phyloP scores from a whole-genome alignment of 30 jellyfish, hydroid and myxozoan species.

The Pseudorhiza aurosa region DNA sequence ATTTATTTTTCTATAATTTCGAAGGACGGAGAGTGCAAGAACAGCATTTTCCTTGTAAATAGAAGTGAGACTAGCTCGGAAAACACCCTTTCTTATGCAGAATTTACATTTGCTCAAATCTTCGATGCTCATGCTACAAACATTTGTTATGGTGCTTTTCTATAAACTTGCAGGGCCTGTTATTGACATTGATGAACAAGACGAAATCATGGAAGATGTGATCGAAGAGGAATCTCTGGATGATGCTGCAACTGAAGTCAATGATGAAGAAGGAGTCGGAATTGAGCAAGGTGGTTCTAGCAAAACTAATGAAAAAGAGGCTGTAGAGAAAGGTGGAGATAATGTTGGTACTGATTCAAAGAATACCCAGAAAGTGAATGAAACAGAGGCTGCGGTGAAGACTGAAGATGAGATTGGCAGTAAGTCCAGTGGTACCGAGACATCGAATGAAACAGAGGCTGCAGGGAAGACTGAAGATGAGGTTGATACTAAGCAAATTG shows the following conservation, averaged over 20 bases:
- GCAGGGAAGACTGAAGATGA: background rate
- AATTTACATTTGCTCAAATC: too few relatives aligned
- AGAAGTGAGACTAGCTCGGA: too few relatives aligned
- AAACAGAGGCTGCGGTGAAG: background rate
- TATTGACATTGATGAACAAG: conserved; percentile 79
- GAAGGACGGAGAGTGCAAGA: too few relatives aligned
- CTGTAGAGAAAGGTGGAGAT: background rate
- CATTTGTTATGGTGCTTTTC: too few relatives aligned
- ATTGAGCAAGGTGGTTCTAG: background rate
- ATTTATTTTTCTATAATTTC: too few relatives aligned
- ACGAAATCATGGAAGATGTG: conserved; percentile 29
- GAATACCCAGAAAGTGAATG: background rate
- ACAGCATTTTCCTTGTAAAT: too few relatives aligned
- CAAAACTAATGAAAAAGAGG: background rate
- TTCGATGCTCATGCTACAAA: too few relatives aligned
- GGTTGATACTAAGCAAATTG: background rate
- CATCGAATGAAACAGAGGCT: background rate
- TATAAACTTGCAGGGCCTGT: too few relatives aligned
- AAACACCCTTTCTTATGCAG: too few relatives aligned
- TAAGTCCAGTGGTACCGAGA: background rate
- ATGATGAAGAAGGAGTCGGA: background rate
- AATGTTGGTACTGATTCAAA: background rate
- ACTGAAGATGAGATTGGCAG: background rate
- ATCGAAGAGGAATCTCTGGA: conserved; percentile 14
- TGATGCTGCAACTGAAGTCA: conserved; percentile 39